Base-by-base conservation (phyloP, 2,797 vertebrate genomes). In the Lepilemur septentrionalis region DNA sequence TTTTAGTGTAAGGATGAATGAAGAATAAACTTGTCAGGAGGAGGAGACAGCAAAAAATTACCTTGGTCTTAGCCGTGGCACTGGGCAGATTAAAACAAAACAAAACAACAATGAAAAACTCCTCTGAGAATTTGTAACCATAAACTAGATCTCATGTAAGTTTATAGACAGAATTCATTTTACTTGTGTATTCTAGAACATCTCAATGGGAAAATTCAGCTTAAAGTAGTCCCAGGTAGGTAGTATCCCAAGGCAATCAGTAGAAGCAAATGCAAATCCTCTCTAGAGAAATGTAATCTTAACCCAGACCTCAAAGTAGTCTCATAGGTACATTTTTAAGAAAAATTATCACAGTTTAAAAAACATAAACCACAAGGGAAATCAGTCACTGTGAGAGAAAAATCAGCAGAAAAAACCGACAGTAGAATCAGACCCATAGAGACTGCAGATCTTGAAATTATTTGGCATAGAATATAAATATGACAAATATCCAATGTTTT, bases 331-430 rank as follows among this genome's bases (percentile, higher is more conserved):
- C 32, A 35, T 70, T 89, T 88, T 83, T 20, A 70, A 48, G 35
- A 67, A 78, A 76, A 96, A 79, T 83, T 32, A 14, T 50, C 25
- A 83, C 48, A 72, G 17, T 94, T 89, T 72, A 69, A 83, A 91
- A 91, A 72, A 43, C 30, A 85, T 32, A 87, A 84, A 28, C 5
- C 15, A 18, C 25, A 73, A 85, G 76, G 9, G 41, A 94, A 89
- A 84, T 65, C n/a, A 70, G 79, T 43, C 9, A 32, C 23, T 63
- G 25, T 61, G 30, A 75, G 48, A 57, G 59, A 89, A 50, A 50
- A 79, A 41, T 89, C 10, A 50, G 52, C 17, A 63, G 91, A 93
- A 96, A 52, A 67, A 83, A 81, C 4, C 69, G 17, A 41, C 10
- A 65, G 6, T 22, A 92, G 46, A 87, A 63, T 76, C n/a, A 91